These are phyloP conservation scores for Physeter macrocephalus DNA, from an alignment of 2,113 vertebrate genomes.

Conservation along the genomic window DNA sequence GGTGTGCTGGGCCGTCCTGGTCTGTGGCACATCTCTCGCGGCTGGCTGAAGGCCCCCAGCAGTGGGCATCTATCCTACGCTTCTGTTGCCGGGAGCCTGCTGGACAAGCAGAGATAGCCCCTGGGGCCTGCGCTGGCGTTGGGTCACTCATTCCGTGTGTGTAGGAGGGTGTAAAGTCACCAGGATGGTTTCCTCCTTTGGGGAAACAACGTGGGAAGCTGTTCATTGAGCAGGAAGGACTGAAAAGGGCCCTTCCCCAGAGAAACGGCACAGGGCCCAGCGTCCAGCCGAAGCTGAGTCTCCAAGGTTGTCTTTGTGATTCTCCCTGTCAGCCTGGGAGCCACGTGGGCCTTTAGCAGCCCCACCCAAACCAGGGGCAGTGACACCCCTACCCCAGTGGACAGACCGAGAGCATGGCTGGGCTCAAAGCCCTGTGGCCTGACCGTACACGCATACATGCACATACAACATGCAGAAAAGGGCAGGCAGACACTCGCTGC, in stretches of 20 bases:
- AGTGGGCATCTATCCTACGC: too few relatives aligned
- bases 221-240: neutral
- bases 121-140: neutral
- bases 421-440: neutral
- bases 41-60: neutral
- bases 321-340: neutral
- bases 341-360: neutral
- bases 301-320: neutral
- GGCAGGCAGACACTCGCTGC: neutral
- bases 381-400: neutral
- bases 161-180: fast-evolving
- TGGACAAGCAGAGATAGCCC: neutral
- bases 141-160: neutral
- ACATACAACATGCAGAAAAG: neutral
- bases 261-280: fast-evolving
- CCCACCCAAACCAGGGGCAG: neutral
- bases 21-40: neutral
- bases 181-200: neutral
- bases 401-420: fast-evolving
- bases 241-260: neutral
- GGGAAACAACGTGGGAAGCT: neutral
- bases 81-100: neutral
- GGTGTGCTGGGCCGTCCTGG: fast-evolving
- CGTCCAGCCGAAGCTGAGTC: fast-evolving
- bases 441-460: fast-evolving